Evolutionary conservation across 2,113 vertebrate genomes (phyloP), one percentile per base, ranked within the genome.

Genomic region (Phyllopteryx taeniolatus): DNA sequence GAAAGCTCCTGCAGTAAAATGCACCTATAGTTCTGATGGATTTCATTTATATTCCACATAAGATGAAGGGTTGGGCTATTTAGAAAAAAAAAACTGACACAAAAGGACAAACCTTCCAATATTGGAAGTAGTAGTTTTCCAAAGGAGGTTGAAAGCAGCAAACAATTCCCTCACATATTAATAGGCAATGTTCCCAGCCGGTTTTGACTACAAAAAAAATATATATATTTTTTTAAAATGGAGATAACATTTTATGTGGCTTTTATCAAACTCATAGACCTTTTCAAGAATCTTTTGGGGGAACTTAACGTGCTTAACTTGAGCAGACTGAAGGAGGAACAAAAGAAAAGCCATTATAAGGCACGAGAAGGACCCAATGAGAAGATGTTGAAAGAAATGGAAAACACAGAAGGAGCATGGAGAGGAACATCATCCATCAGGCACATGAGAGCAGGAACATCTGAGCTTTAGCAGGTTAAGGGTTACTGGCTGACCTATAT

Each of bases 351-450:
- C 66, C 56, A 64, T 71, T 68, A 12, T 54, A 20, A 33, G 67
- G 61, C 71, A 56, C 49, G 67, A 75, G 78, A 78, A 75, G 77
- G 57, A 68, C 46, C 20, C 0, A 4, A 60, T 31, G 77, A 83
- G 76, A 82, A 81, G 75, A 20, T 39, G 67, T 62, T 56, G 75
- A 77, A 70, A 82, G 78, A 83, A 68, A 73, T 63, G 70, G 77
- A 77, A 81, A 85, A 71, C 53, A 57, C 74, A 78, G 71, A 75
- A 68, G 63, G 31, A 79, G 62, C 33, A 20, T 0, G 42, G 67
- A 70, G 57, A 74, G 31, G 64, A 74, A 67, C 49, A 35, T 78
- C 86, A 86, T 84, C 83, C 78, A 87, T 88, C 86, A 88, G 65
- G 49, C 73, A 79, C 70, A 78, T 42, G 75, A 69, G 72, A 77